phyloP scores from a whole-genome alignment of 2,888 invertebrate genomes.

The Spilosoma lubricipeda region DNA sequence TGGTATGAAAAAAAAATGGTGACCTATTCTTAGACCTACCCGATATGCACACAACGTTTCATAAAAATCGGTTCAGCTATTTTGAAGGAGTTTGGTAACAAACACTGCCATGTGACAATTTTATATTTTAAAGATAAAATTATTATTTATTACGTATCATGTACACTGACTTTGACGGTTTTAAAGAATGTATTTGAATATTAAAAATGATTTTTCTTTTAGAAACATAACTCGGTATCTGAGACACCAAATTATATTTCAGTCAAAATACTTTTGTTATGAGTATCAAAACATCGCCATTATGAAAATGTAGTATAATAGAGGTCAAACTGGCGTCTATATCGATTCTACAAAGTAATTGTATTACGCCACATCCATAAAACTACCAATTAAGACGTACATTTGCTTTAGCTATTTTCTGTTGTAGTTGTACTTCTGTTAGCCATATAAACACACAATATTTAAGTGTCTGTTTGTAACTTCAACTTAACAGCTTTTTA shows the following conservation, averaged over 20 bases:
- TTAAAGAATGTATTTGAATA: neutral
- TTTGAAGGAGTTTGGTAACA: no score
- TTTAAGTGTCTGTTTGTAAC: no score
- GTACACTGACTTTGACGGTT: neutral
- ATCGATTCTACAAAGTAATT: conserved; percentile 8
- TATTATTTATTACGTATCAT: neutral
- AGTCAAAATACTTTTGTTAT: neutral
- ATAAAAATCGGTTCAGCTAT: no score
- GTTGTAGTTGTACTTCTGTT: neutral
- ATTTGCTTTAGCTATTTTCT: neutral
- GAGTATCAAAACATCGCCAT: conserved; percentile 4
- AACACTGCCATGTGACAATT: no score
- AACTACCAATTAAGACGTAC: neutral
- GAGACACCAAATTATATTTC: neutral
- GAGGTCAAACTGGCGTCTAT: conserved; percentile 11
- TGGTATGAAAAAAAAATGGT: no score
- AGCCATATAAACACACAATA: no score
- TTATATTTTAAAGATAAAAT: neutral
- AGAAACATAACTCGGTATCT: no score
- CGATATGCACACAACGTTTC: no score
- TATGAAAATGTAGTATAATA: conserved; percentile 15
- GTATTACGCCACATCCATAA: conserved; percentile 7
- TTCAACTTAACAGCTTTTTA: no score
- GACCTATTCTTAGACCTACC: no score
- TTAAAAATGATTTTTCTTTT: no score